phyloP scores from a whole-genome alignment of 1,140 invertebrate genomes.

The Pseudobourletiella spinata region DNA sequence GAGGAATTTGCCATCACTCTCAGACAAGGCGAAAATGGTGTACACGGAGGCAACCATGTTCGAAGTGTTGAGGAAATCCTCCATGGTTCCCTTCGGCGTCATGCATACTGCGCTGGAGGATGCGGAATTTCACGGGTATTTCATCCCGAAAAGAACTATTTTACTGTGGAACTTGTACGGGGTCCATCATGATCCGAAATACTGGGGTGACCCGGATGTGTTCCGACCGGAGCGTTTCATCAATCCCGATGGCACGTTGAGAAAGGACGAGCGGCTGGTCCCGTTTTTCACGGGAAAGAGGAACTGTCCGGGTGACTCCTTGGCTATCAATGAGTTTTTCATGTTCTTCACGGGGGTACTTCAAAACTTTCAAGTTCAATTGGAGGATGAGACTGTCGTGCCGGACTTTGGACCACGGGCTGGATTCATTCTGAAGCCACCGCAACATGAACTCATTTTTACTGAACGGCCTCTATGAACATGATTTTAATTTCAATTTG shows the following conservation, averaged over 20 bases:
- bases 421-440: constrained; percentile 26
- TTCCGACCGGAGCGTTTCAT: constrained; percentile 44
- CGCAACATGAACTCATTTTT: constrained; percentile 20
- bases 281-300: constrained; percentile 52
- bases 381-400: constrained; percentile 39
- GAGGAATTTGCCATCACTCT: constrained; percentile 43
- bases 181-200: constrained; percentile 37
- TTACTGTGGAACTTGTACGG: constrained; percentile 37
- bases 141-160: constrained; percentile 33
- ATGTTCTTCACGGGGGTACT: constrained; percentile 60
- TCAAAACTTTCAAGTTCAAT: constrained; percentile 46
- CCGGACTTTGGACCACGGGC: constrained; percentile 32
- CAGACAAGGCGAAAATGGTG: constrained; percentile 36
- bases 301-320: constrained; percentile 63
- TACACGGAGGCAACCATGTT: constrained; percentile 35
- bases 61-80: constrained; percentile 30
- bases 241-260: constrained; percentile 37
- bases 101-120: constrained; percentile 36
- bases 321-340: constrained; percentile 64
- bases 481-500: too few relatives aligned
- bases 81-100: constrained; percentile 42
- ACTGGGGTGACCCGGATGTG: constrained; percentile 42
- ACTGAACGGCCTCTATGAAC: too few relatives aligned
- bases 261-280: constrained; percentile 56
- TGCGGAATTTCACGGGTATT: constrained; percentile 37